Conservation (phyloP, 2,888 invertebrate genomes). For the Nasonovia ribisnigri region DNA sequence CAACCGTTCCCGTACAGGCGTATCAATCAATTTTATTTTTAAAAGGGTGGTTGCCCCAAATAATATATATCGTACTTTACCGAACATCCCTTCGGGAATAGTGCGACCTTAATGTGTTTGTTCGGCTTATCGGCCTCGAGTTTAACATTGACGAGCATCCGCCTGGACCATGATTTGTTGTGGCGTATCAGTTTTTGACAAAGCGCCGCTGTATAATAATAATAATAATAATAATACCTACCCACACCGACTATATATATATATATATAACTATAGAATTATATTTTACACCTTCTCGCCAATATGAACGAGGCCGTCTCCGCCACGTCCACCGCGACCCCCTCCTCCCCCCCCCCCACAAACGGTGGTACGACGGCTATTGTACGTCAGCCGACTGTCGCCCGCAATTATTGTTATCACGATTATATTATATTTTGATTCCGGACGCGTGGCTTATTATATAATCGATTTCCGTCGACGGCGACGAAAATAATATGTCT, state of each 20-base stretch:
- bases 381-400: background rate
- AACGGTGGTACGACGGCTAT: background rate
- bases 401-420: background rate
- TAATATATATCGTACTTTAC: conserved; percentile 39
- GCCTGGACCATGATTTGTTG: conserved; percentile 54
- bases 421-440: background rate
- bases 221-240: conserved; percentile 9
- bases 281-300: background rate
- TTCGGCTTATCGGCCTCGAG: conserved; percentile 58
- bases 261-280: conserved; percentile 5
- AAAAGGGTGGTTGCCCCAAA: conserved; percentile 26
- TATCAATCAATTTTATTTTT: conserved; percentile 62
- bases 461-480: background rate
- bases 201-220: conserved; percentile 16
- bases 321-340: too few species aligned
- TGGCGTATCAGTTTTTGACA: conserved; percentile 48
- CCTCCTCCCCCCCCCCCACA: too few species aligned
- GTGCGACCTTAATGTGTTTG: conserved; percentile 59
- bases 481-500: background rate
- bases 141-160: conserved; percentile 62
- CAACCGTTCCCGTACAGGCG: conserved; percentile 20
- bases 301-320: background rate
- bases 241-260: background rate
- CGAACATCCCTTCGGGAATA: conserved; percentile 15
- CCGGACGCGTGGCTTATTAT: background rate